A percentile compares a stretch with the other conserved stretches of the same genome.
These are phyloP conservation scores for Scytalopus superciliaris DNA, from an alignment of 2,113 vertebrate genomes.

Conservation along the genomic window DNA sequence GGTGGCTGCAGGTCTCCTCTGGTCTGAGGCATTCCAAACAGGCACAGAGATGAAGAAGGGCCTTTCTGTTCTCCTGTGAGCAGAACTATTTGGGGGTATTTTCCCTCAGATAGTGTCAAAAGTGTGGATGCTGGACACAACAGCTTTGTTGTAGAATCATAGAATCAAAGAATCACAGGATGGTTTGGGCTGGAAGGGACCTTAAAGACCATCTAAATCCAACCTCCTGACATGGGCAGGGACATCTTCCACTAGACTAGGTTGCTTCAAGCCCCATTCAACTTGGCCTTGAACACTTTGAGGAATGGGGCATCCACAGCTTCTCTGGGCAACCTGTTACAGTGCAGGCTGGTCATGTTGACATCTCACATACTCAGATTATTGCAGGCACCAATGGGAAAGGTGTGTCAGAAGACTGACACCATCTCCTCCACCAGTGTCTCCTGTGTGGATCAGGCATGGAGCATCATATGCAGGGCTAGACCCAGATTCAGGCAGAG, in stretches of 20 bases:
- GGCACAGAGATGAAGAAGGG: background rate
- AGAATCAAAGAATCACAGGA: background rate
- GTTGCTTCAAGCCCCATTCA: accelerated
- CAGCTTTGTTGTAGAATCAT: background rate
- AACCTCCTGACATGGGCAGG: background rate
- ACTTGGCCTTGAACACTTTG: accelerated
- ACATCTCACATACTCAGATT: background rate
- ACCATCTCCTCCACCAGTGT: background rate
- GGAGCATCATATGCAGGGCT: accelerated
- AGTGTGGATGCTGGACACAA: accelerated
- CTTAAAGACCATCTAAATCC: background rate
- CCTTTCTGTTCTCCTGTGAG: background rate
- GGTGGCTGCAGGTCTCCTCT: background rate
- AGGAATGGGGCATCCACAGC: background rate
- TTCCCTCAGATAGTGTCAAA: background rate
- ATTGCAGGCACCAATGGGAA: background rate
- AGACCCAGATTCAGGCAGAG: background rate
- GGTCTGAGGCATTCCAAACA: background rate
- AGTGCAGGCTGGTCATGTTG: background rate
- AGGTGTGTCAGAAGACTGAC: background rate
- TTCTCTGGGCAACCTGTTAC: background rate
- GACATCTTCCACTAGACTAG: accelerated
- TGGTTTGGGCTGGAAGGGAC: background rate
- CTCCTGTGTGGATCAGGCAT: background rate
- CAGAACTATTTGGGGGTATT: background rate